Evolutionary conservation across 2,888 invertebrate genomes (phyloP), one percentile per base, ranked within the genome.

Genomic region (Bombylius major): DNA sequence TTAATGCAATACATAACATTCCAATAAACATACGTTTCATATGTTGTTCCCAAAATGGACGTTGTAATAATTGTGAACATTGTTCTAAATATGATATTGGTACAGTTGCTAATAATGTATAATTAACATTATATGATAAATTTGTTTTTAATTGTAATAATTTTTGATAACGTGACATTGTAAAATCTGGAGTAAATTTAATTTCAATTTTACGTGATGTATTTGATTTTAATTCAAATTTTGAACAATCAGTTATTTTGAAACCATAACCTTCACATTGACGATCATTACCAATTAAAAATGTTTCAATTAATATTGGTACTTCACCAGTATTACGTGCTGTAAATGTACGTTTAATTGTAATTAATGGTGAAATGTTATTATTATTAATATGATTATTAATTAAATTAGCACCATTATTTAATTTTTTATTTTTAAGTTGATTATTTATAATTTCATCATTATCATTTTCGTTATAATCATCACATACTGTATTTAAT

Each of bases 261-360:
- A 89, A 91, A 23, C 90, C 90, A 65, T 86, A 86, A 9, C 89
- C 88, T 71, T 86, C 84, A 68, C 91, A 89, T 1, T 75, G 71
- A 60, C 81, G 73, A 61, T 80, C 80, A 61, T 80, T 80, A 65
- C 83, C 84, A 60, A 90, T 83, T 57, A 75, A 75, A 65, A 80
- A 78, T 0, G 81, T 80, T 61, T 80, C 77, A 60, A 94, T 81
- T 62, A 81, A 80, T 65, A 97, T 83, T n/a, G 88, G 82, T 62
- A 95, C 79, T 67, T 87, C 87, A 3, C 97, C 97, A n/a, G 87
- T 87, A 77, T 98, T 98, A 63, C 87, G 81, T 32, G 89, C 87
- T 11, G 83, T 82, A 71, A 95, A 95, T 48, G 87, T 82, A 58
- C 91, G 81, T 64, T 86, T 86, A 23, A 89, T 85, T 36, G 50